Percentiles rank a stretch among this genome's conserved stretches.
These are phyloP conservation scores for Danio aesculapii DNA, from an alignment of 2,797 vertebrate species.

Conservation along the genomic window DNA sequence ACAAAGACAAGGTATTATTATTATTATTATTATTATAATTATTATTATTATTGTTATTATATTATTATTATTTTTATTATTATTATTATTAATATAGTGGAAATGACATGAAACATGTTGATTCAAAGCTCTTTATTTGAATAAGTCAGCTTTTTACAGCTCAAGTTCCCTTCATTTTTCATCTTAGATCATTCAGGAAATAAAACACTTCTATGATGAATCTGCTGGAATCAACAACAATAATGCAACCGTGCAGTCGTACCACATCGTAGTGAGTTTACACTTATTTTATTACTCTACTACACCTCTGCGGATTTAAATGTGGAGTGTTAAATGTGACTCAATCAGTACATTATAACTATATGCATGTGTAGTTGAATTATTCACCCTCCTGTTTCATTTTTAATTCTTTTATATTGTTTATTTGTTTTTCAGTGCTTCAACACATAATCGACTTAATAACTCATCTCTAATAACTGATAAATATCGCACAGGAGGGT, in stretches of 20 bases:
- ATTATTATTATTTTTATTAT: conserved; percentile 61
- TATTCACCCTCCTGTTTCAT: no score
- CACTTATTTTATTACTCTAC: background rate
- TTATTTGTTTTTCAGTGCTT: no score
- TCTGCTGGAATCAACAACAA: conserved; percentile 73
- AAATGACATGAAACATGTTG: background rate
- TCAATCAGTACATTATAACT: no score
- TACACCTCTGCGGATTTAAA: background rate
- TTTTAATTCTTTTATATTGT: no score
- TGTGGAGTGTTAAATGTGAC: no score
- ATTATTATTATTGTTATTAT: conserved; percentile 55
- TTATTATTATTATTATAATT: no score
- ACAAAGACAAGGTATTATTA: conserved; percentile 86
- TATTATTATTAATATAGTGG: no score
- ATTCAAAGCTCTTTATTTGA: background rate
- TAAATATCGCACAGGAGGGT: no score
- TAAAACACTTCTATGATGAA: conserved; percentile 86
- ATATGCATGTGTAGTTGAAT: no score
- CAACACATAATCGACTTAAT: no score
- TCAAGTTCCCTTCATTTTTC: background rate
- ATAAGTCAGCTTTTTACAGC: no score
- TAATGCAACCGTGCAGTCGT: conserved; percentile 76
- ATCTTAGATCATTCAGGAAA: conserved; percentile 86
- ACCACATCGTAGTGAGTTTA: conserved; percentile 84
- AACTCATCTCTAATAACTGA: no score